Conservation (phyloP, 2,113 vertebrate species). For the Apodemus sylvaticus region DNA sequence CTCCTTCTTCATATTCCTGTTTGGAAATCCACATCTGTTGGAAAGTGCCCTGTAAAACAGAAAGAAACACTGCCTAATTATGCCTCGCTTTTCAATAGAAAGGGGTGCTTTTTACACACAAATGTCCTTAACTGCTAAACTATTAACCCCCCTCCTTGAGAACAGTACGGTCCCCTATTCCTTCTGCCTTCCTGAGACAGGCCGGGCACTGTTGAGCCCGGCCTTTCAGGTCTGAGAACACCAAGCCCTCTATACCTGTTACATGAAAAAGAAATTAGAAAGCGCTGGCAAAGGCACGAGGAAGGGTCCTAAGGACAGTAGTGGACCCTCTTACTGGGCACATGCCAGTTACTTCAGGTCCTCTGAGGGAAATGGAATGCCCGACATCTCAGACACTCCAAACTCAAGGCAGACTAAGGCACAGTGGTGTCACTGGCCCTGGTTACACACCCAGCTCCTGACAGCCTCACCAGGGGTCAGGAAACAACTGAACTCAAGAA, state of each 20-base stretch:
- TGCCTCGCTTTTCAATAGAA: neutral
- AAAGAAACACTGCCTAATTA: neutral
- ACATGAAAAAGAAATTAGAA: neutral
- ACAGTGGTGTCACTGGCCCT: neutral
- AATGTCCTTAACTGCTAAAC: neutral
- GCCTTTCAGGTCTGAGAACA: neutral
- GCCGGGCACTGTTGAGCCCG: neutral
- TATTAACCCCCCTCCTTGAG: neutral
- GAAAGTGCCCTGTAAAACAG: conserved; percentile 93
- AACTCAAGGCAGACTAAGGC: neutral
- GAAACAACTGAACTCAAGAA: neutral
- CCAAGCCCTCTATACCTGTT: neutral
- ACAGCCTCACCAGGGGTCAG: neutral
- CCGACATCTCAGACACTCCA: neutral
- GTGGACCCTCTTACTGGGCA: neutral
- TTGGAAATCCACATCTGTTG: conserved; percentile 99
- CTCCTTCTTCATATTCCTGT: conserved; percentile 99
- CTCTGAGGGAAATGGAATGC: neutral
- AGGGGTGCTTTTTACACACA: neutral
- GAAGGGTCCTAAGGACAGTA: neutral
- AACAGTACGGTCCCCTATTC: neutral
- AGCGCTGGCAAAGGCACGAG: neutral
- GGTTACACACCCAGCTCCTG: neutral
- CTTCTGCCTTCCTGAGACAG: neutral
- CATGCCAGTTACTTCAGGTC: neutral